Base-by-base conservation (phyloP, 1,140 invertebrate species). In the Nomia melanderi region DNA sequence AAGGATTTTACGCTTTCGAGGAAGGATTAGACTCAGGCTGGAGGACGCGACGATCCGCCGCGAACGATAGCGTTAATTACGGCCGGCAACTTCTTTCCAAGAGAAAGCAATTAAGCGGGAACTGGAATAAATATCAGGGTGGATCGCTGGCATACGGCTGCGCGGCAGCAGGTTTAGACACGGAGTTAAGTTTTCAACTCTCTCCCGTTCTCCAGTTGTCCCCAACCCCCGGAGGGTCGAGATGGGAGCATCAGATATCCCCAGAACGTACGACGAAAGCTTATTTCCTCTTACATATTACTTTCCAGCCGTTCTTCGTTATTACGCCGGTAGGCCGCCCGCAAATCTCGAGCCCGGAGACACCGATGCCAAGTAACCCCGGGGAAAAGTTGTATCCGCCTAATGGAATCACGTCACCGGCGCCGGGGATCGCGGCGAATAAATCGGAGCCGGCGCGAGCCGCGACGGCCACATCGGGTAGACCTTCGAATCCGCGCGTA, bases 171-270 rank as follows among this genome's bases (percentile, higher is more conserved):
- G 82, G 69, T 83, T 87, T 83, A 84, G 82, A 63, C 6, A 17
- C 57, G 36, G 80, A 86, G 85, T 88, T 88, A 88, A 89, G 87
- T 89, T 89, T 88, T 86, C 88, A 85, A 81, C 86, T 79, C 64
- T 39, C 47, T 39, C 60, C 63, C 47, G 53, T 85, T 77, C 59
- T n/a, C n/a, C n/a, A n/a, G n/a, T n/a, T n/a, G n/a, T n/a, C n/a
- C n/a, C n/a, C n/a, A n/a, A n/a, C 27, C 59, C 63, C 41, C 47
- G 41, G 33, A 53, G 64, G 65, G 63, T 62, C 54, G 74, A 79
- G 84, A 83, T 85, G 78, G 82, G 77, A 66, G 80, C 84, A 87
- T 89, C 87, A 88, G 88, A 89, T 89, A 88, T 84, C 81, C 31
- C 75, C 75, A 60, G 77, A 82, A 88, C 87, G 83, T 88, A 89